A percentile compares a stretch with the other conserved stretches of the same genome.
phyloP scores from a whole-genome alignment of 2,797 vertebrate species.

The Brachyrhaphis roseni region DNA sequence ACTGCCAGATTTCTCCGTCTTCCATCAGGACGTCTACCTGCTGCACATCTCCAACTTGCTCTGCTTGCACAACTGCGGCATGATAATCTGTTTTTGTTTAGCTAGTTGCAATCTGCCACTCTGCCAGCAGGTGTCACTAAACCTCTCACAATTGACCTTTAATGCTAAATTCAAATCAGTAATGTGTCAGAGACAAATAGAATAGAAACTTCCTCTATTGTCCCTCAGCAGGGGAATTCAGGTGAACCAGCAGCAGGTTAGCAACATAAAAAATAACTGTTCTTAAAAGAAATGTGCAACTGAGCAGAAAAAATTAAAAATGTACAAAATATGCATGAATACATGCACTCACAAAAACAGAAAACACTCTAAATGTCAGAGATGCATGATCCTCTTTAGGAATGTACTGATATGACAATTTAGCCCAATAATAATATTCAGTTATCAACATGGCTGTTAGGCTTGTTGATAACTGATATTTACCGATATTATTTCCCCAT shows the following conservation, averaged over 20 bases:
- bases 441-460: no score
- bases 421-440: no score
- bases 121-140: constrained; percentile 14
- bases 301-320: neutral
- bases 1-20: constrained; percentile 4
- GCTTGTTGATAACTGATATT: no score
- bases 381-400: neutral
- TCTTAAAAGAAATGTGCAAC: neutral
- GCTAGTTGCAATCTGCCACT: neutral
- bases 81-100: neutral
- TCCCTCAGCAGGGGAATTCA: neutral
- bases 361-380: neutral
- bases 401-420: no score
- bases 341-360: neutral
- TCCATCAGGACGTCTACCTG: constrained; percentile 6
- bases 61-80: neutral
- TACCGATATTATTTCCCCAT: no score
- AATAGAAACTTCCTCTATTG: neutral
- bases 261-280: neutral
- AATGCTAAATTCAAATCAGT: neutral
- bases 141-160: neutral
- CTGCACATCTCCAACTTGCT: neutral
- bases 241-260: neutral
- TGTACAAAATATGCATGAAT: neutral
- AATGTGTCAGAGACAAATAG: neutral